phyloP scores from a whole-genome alignment of 1,140 invertebrate genomes.

The Oreohelix idahoensis region DNA sequence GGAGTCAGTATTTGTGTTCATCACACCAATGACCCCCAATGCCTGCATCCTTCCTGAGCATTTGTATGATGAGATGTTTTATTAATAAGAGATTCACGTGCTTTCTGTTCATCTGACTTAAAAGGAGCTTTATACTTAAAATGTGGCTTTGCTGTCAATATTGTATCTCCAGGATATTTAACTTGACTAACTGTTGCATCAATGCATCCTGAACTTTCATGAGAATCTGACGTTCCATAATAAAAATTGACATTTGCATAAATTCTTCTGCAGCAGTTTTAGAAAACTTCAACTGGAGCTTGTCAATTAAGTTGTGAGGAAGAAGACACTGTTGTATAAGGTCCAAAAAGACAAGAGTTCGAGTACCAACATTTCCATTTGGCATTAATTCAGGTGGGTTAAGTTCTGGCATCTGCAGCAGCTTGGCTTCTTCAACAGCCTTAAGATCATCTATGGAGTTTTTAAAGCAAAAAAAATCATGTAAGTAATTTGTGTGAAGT shows the following conservation, averaged over 20 bases:
- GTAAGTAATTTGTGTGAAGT: too few relatives aligned
- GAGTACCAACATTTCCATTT: slow-evolving; percentile 78
- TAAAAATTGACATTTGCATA: slow-evolving; percentile 76
- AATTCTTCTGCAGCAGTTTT: slow-evolving; percentile 68
- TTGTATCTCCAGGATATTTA: not conserved
- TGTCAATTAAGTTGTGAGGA: slow-evolving; percentile 76
- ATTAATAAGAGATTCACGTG: not conserved
- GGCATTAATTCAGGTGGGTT: slow-evolving; percentile 75
- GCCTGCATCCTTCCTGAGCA: not conserved
- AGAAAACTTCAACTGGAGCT: slow-evolving; percentile 73
- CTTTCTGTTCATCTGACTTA: not conserved
- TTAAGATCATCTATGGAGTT: slow-evolving; percentile 56
- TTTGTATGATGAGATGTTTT: not conserved
- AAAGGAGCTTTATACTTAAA: not conserved
- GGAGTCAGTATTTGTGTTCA: not conserved
- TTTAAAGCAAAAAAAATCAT: too few relatives aligned
- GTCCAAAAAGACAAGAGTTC: slow-evolving; percentile 75
- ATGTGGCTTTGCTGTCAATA: not conserved
- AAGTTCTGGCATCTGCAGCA: slow-evolving; percentile 73
- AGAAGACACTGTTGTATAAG: slow-evolving; percentile 75
- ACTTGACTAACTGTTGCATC: not conserved
- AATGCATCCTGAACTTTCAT: not conserved
- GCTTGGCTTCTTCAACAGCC: slow-evolving; percentile 63
- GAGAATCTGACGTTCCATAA: slow-evolving; percentile 65
- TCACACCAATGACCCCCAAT: not conserved